A percentile compares a stretch with the other conserved stretches of the same genome.
These are phyloP conservation scores for Nautilus pompilius DNA, from an alignment of 1,140 invertebrate species.

Conservation along the genomic window DNA sequence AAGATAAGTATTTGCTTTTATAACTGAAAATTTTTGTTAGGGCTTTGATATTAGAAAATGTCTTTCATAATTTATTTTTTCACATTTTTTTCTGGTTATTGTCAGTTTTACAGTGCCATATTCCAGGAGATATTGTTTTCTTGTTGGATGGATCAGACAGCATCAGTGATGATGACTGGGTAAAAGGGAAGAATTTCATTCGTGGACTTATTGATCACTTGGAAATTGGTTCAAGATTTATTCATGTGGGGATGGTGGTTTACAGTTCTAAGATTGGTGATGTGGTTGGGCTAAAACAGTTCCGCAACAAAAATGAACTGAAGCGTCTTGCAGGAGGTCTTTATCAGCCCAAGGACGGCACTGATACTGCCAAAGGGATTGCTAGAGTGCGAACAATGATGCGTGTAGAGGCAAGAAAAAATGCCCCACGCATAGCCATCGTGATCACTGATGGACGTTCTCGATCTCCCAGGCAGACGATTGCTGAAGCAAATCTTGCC, in stretches of 20 bases:
- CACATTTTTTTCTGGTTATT: neutral
- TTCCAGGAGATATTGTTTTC: slow-evolving; percentile 37
- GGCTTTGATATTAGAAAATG: too few species aligned
- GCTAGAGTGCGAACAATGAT: slow-evolving; percentile 25
- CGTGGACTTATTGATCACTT: slow-evolving; percentile 29
- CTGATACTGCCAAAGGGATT: slow-evolving; percentile 37
- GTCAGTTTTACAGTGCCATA: slow-evolving; percentile 23
- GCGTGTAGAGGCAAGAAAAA: too few species aligned
- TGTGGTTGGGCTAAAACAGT: slow-evolving; percentile 20
- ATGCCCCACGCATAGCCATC: slow-evolving; percentile 30
- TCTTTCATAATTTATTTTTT: too few species aligned
- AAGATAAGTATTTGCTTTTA: too few species aligned
- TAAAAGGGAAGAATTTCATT: slow-evolving; percentile 34
- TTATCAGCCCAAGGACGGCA: slow-evolving; percentile 33
- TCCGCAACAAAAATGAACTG: slow-evolving; percentile 5
- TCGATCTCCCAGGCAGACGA: slow-evolving; percentile 27
- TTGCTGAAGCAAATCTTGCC: slow-evolving; percentile 26
- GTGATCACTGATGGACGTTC: slow-evolving; percentile 46
- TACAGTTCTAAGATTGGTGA: slow-evolving; percentile 39
- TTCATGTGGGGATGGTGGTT: slow-evolving; percentile 37
- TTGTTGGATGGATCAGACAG: slow-evolving; percentile 37
- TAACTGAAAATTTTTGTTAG: too few species aligned
- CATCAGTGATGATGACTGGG: slow-evolving; percentile 35
- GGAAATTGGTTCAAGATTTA: slow-evolving; percentile 26
- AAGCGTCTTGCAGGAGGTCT: slow-evolving; percentile 18